phyloP scores from a whole-genome alignment of 2,113 vertebrate species.

The Gallinago media region DNA sequence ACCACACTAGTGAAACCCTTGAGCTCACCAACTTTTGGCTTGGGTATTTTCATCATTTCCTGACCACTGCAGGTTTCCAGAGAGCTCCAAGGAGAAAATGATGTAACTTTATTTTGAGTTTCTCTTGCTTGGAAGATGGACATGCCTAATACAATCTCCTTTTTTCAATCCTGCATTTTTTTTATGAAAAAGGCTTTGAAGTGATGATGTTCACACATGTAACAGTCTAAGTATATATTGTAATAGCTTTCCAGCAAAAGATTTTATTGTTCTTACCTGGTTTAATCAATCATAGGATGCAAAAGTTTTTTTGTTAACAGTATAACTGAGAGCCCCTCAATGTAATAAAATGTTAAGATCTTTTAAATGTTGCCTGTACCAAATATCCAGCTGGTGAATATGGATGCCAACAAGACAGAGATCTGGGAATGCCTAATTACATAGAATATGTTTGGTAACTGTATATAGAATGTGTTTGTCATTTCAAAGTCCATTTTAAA shows the following conservation, averaged over 20 bases:
- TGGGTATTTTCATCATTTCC: neutral
- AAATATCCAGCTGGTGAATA: neutral
- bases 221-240: neutral
- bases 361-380: neutral
- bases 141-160: neutral
- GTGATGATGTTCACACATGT: neutral
- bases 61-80: neutral
- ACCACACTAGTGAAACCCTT: neutral
- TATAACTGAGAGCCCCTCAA: neutral
- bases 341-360: neutral
- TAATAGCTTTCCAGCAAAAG: neutral
- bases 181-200: neutral
- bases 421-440: neutral
- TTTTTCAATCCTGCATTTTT: neutral
- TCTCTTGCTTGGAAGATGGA: neutral
- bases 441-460: neutral
- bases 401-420: neutral
- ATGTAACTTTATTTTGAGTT: neutral
- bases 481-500: slow-evolving; percentile 17
- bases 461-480: neutral
- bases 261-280: neutral
- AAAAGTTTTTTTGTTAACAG: neutral
- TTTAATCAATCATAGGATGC: neutral
- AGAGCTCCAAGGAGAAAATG: neutral
- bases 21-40: neutral